Conservation (phyloP, 2,113 vertebrate species). For the Electrona antarctica region DNA sequence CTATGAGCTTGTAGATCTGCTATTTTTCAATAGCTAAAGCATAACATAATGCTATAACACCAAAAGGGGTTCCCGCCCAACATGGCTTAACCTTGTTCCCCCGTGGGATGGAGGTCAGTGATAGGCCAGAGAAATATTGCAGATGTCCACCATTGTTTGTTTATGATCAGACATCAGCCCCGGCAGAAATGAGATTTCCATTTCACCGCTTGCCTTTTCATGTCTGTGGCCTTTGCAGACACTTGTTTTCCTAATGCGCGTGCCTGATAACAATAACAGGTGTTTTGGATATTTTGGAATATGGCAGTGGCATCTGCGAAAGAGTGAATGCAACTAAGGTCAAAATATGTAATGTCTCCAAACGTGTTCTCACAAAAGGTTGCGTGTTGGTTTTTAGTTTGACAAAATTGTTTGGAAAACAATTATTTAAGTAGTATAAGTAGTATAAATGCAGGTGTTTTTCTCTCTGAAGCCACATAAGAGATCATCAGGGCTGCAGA, state of each 20-base stretch:
- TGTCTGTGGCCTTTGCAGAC: slow-evolving; percentile 62
- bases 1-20: no score
- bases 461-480: no score
- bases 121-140: slow-evolving; percentile 68
- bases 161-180: slow-evolving; percentile 62
- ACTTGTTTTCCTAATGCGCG: slow-evolving; percentile 51
- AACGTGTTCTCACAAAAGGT: no score
- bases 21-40: no score
- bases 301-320: slow-evolving; percentile 35
- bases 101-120: slow-evolving; percentile 66
- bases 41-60: no score
- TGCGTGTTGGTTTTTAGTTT: no score
- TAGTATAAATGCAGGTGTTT: no score
- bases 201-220: slow-evolving; percentile 52
- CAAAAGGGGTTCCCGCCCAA: no score
- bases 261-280: slow-evolving; percentile 76
- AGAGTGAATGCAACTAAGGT: slow-evolving; percentile 14
- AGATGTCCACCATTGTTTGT: slow-evolving; percentile 80
- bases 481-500: no score
- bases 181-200: slow-evolving; percentile 72
- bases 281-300: slow-evolving; percentile 59
- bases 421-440: no score
- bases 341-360: not conserved
- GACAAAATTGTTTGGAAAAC: no score
- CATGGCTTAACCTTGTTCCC: slow-evolving; percentile 79